These are phyloP conservation scores for Diadegma fenestrale DNA, from an alignment of 2,888 invertebrate species.

Conservation along the genomic window DNA sequence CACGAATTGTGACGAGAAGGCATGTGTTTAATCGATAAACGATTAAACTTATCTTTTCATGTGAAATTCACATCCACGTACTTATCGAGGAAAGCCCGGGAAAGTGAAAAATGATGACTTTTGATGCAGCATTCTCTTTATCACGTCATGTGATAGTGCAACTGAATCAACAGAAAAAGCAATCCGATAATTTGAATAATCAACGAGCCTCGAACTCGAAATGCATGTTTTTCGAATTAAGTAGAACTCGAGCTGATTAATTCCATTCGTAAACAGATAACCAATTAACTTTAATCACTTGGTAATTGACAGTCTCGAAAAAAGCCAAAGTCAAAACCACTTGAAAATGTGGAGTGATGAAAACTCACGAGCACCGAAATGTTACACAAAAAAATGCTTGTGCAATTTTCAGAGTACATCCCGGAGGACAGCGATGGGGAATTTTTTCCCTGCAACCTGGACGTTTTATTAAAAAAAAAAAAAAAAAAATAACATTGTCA, in stretches of 20 bases:
- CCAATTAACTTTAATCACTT: not conserved
- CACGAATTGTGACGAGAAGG: conserved; percentile 37
- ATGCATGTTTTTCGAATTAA: not conserved
- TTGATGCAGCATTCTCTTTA: conserved; percentile 6
- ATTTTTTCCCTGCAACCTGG: too few species aligned
- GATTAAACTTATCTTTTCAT: conserved; percentile 40
- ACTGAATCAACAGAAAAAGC: conserved; percentile 13
- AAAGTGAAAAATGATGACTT: not conserved
- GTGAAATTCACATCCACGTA: not conserved
- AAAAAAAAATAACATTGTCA: too few species aligned
- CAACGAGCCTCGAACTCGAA: not conserved
- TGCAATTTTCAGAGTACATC: too few species aligned
- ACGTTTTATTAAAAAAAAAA: too few species aligned
- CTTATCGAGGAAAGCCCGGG: not conserved
- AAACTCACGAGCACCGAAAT: too few species aligned
- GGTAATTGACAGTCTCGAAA: not conserved
- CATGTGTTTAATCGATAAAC: conserved; percentile 28
- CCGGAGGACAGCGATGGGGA: too few species aligned
- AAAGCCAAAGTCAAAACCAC: not conserved
- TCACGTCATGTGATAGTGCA: conserved; percentile 32
- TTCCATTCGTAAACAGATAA: not conserved
- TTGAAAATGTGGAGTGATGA: too few species aligned
- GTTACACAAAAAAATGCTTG: too few species aligned
- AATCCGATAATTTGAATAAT: conserved; percentile 7
- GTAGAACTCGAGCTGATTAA: conserved; percentile 7